Evolutionary conservation across 2,888 invertebrate species (phyloP).

Genomic region (Anorthoa munda): DNA sequence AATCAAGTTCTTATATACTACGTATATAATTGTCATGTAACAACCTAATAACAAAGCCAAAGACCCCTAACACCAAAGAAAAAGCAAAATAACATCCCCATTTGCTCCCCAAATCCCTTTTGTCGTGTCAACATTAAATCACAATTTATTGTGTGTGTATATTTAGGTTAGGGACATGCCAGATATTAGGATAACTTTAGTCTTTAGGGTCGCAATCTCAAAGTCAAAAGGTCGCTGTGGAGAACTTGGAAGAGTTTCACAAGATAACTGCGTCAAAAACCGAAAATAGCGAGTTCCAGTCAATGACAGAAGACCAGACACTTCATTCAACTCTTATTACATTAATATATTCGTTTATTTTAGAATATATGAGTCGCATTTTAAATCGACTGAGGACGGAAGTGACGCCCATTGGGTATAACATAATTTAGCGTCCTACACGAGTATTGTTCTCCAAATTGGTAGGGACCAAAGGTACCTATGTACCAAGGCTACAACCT

Average conservation of each 20-base stretch:
- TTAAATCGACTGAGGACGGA: constrained; percentile 46
- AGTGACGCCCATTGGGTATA: constrained; percentile 37
- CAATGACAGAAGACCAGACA: constrained; percentile 14
- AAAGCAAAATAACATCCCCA: constrained; percentile 39
- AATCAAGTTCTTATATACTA: background rate
- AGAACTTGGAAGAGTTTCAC: background rate
- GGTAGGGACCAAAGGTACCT: constrained; percentile 34
- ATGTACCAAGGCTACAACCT: constrained; percentile 24
- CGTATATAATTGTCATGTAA: constrained; percentile 4
- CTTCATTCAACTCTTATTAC: constrained; percentile 25
- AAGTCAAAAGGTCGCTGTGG: constrained; percentile 24
- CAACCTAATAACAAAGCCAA: constrained; percentile 30
- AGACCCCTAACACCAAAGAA: constrained; percentile 14
- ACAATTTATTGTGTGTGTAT: constrained; percentile 38
- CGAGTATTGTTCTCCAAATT: constrained; percentile 63
- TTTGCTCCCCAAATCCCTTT: constrained; percentile 52
- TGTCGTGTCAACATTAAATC: constrained; percentile 51
- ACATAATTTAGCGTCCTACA: constrained; percentile 58
- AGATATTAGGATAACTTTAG: constrained; percentile 31
- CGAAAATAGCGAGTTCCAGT: constrained; percentile 33
- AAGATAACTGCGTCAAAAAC: constrained; percentile 12
- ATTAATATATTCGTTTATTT: constrained; percentile 35
- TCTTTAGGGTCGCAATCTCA: constrained; percentile 17
- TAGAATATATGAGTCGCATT: constrained; percentile 20
- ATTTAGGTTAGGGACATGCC: constrained; percentile 43